Percentiles rank a stretch among this genome's conserved stretches.
phyloP scores from a whole-genome alignment of 2,888 invertebrate genomes.

The Acleris sparsana region DNA sequence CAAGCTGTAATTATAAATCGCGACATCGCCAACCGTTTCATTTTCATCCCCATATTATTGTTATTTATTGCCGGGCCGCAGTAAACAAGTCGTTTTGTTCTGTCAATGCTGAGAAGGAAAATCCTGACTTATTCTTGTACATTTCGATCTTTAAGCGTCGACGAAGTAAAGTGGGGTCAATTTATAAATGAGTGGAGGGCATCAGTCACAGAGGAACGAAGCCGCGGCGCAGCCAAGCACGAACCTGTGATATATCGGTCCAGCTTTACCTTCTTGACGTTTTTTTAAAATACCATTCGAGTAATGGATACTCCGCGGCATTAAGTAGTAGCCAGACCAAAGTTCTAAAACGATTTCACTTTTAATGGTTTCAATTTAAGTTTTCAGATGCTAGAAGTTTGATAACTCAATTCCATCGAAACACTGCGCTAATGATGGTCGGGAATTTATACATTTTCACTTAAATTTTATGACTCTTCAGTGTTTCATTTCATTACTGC shows the following conservation, averaged over 20 bases:
- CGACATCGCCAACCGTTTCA: conserved; percentile 17
- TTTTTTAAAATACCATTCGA: conserved; percentile 66
- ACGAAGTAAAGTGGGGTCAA: conserved; percentile 66
- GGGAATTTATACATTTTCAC: conserved; percentile 19
- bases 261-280: conserved; percentile 69
- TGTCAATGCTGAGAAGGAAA: conserved; percentile 29
- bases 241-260: conserved; percentile 66
- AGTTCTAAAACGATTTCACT: conserved; percentile 53
- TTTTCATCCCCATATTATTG: conserved; percentile 24
- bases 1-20: conserved; percentile 6
- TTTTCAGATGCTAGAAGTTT: conserved; percentile 65
- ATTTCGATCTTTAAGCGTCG: conserved; percentile 54
- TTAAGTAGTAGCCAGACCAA: conserved; percentile 59
- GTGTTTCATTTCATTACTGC: conserved; percentile 31
- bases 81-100: conserved; percentile 47
- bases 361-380: conserved; percentile 75
- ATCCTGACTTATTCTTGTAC: conserved; percentile 31
- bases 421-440: conserved; percentile 37
- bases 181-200: conserved; percentile 72
- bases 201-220: conserved; percentile 66
- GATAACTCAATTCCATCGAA: conserved; percentile 61
- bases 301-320: conserved; percentile 66
- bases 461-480: conserved; percentile 28
- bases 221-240: conserved; percentile 50
- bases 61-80: conserved; percentile 34